Conservation (phyloP, 2,113 vertebrate species). For the Cynopterus brachyotis region DNA sequence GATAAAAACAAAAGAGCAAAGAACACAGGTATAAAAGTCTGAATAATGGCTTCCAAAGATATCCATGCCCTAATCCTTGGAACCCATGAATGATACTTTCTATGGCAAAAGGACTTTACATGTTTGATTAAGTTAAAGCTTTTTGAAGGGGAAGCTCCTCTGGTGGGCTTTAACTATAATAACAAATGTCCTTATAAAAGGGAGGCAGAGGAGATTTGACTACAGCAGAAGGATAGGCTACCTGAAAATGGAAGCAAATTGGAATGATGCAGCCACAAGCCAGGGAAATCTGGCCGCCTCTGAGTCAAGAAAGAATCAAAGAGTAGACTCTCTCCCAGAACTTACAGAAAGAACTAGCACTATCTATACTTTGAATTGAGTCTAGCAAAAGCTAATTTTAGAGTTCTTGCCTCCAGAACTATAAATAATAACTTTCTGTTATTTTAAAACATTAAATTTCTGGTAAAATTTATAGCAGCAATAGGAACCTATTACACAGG, state of each 20-base stretch:
- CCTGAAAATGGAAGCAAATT: neutral
- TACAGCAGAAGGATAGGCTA: neutral
- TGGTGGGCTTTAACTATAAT: neutral
- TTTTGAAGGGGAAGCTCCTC: neutral
- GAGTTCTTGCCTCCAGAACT: neutral
- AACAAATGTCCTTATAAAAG: neutral
- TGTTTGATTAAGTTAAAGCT: neutral
- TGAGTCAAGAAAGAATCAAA: neutral
- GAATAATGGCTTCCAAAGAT: neutral
- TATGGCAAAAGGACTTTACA: neutral
- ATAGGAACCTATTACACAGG: neutral
- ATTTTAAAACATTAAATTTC: neutral
- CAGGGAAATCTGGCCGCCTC: neutral
- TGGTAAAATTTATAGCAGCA: neutral
- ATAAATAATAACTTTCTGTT: neutral
- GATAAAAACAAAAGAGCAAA: neutral
- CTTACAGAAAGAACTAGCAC: neutral
- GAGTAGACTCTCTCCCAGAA: neutral
- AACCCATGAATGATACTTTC: neutral
- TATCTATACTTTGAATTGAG: neutral
- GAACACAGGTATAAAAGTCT: neutral
- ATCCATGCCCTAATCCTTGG: neutral
- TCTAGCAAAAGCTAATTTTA: neutral
- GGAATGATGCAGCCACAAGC: neutral
- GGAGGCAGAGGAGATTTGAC: neutral